Evolutionary conservation across 2,888 invertebrate genomes (phyloP), one percentile per base, ranked within the genome.

Genomic region (Ephialtes manifestator): DNA sequence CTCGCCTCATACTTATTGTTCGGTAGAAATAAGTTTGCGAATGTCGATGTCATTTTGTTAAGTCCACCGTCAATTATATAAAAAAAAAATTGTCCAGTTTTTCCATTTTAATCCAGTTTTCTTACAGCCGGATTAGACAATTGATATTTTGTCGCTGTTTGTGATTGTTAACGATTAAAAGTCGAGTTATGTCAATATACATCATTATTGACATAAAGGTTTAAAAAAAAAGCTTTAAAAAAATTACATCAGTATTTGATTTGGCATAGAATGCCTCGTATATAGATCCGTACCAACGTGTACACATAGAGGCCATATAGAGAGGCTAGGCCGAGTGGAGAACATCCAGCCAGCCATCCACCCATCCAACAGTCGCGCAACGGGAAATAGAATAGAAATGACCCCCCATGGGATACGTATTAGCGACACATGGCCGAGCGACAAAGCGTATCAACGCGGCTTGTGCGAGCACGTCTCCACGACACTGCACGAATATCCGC

Each of bases 381-480:
- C 85, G 79, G 79, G 91, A 93, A 93, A 94, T 93, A 93, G 93
- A 93, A 93, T 93, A 93, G 93, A 93, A 94, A 93, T 91, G 93
- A 93, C 92, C 93, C 93, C 92, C 93, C 90, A 90, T 90, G 92
- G 92, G 92, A 92, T 89, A 90, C 90, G 92, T 92, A 93, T 94
- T 94, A 94, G 93, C 91, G 92, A 94, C 94, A 93, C 94, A 94
- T 94, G 94, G 94, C 91, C 90, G 90, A 88, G 88, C 91, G 92
- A 94, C 94, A 94, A 93, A 93, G 93, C 91, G 89, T 84, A 82
- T 85, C 85, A 82, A 72, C 65, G 75, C 76, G 83, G 77, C 72
- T 81, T 74, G 80, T 68, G 79, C 76, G 35, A 72, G 55, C 67
- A 53, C 81, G 71, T 76, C 53, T 82, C 79, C 83, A 39, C 72